A percentile compares a stretch with the other conserved stretches of the same genome.
Evolutionary conservation across 2,113 vertebrate genomes (phyloP).

Genomic region (Boulengeromyrus knoepffleri): DNA sequence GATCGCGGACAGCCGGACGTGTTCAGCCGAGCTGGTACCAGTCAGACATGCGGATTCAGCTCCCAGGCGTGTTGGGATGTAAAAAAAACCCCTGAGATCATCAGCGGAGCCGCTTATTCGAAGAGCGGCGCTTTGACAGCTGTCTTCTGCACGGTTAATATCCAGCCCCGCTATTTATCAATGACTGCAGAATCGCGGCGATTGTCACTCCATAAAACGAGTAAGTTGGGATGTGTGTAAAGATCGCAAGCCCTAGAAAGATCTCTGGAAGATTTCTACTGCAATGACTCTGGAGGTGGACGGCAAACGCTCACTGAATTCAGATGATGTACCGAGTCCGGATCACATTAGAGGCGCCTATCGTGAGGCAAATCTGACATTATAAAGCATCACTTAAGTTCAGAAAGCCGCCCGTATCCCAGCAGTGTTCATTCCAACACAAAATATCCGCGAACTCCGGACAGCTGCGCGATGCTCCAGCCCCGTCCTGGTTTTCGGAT

Average conservation of each 20-base stretch:
- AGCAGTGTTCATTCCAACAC: neutral
- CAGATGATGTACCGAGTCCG: neutral
- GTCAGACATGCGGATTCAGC: conserved; percentile 46
- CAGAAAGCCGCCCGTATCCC: neutral
- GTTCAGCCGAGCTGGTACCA: conserved; percentile 51
- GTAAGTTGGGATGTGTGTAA: neutral
- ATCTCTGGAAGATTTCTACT: neutral
- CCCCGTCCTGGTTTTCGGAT: conserved; percentile 16
- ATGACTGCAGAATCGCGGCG: neutral
- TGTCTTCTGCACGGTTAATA: neutral
- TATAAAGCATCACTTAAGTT: conserved; percentile 1
- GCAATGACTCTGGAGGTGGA: neutral
- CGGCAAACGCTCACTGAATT: neutral
- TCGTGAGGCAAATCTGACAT: neutral
- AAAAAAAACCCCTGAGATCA: neutral
- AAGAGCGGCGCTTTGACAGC: neutral
- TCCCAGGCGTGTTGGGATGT: conserved; percentile 15
- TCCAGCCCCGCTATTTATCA: neutral
- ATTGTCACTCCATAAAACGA: neutral
- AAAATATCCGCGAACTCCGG: neutral
- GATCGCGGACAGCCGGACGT: conserved; percentile 30
- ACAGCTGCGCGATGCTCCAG: neutral
- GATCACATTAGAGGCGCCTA: neutral
- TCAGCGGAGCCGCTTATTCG: neutral
- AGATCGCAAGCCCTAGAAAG: neutral